phyloP scores from a whole-genome alignment of 1,140 invertebrate genomes.

The Drosophila kohkoa region DNA sequence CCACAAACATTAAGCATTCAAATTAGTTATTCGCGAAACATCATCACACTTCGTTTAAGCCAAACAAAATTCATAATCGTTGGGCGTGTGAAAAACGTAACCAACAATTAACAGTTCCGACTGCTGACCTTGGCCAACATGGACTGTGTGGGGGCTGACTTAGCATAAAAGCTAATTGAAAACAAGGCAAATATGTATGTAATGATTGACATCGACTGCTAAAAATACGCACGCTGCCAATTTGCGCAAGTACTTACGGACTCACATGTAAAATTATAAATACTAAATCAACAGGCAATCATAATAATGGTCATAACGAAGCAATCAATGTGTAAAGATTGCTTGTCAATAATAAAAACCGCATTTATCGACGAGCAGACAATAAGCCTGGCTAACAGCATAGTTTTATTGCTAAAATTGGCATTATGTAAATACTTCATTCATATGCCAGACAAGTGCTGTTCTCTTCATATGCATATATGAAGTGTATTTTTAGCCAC shows the following conservation, averaged over 20 bases:
- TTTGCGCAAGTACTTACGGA: constrained; percentile 61
- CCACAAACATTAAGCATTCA: background rate
- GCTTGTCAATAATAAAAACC: constrained; percentile 61
- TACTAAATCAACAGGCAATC: constrained; percentile 63
- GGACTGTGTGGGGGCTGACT: constrained; percentile 39
- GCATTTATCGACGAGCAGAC: constrained; percentile 17
- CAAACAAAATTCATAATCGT: constrained; percentile 25
- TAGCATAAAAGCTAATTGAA: constrained; percentile 58
- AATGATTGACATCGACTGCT: constrained; percentile 45
- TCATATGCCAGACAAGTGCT: constrained; percentile 68
- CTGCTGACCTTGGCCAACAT: constrained; percentile 67
- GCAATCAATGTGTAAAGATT: constrained; percentile 48
- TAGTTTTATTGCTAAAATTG: constrained; percentile 37
- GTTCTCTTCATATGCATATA: background rate
- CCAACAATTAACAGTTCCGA: constrained; percentile 46
- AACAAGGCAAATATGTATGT: constrained; percentile 54
- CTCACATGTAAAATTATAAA: constrained; percentile 52
- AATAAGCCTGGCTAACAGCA: constrained; percentile 36
- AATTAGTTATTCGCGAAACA: background rate
- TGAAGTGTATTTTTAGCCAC: background rate
- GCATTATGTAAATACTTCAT: constrained; percentile 50
- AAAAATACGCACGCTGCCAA: constrained; percentile 46
- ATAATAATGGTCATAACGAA: constrained; percentile 76
- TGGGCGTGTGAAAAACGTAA: constrained; percentile 29
- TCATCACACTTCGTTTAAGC: constrained; percentile 16